These are phyloP conservation scores for Anoplophora glabripennis DNA, from an alignment of 1,140 invertebrate species.

Conservation along the genomic window DNA sequence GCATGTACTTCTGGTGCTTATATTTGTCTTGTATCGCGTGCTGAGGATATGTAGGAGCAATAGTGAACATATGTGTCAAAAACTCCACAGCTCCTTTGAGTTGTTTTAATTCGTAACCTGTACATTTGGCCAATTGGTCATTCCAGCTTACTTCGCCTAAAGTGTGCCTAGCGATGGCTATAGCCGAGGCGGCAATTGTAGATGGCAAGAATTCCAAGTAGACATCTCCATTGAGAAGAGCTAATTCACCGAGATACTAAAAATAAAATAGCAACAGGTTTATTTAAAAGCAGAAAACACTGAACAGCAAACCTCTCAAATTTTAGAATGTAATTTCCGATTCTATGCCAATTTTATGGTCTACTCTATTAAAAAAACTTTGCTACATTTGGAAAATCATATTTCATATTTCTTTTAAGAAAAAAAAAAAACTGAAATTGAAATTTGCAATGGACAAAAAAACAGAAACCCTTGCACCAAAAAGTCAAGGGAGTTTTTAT, in stretches of 20 bases:
- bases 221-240: slow-evolving; percentile 80
- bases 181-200: slow-evolving; percentile 73
- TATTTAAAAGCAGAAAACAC: no score
- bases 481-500: no score
- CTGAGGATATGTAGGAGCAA: slow-evolving; percentile 65
- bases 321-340: no score
- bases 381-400: no score
- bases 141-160: slow-evolving; percentile 66
- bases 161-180: slow-evolving; percentile 77
- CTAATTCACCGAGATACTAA: slow-evolving; percentile 83
- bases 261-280: slow-evolving; percentile 21
- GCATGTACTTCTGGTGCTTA: slow-evolving; percentile 37
- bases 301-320: no score
- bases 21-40: slow-evolving; percentile 65
- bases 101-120: slow-evolving; percentile 68
- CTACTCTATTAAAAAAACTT: no score
- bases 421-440: no score
- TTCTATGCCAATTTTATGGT: no score
- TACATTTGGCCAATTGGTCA: slow-evolving; percentile 58
- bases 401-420: no score
- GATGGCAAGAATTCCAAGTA: slow-evolving; percentile 84
- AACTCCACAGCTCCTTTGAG: slow-evolving; percentile 66
- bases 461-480: no score
- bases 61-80: slow-evolving; percentile 66
- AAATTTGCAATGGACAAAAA: no score